Evolutionary conservation across 2,888 invertebrate species (phyloP).

Genomic region (Ophion costatus): DNA sequence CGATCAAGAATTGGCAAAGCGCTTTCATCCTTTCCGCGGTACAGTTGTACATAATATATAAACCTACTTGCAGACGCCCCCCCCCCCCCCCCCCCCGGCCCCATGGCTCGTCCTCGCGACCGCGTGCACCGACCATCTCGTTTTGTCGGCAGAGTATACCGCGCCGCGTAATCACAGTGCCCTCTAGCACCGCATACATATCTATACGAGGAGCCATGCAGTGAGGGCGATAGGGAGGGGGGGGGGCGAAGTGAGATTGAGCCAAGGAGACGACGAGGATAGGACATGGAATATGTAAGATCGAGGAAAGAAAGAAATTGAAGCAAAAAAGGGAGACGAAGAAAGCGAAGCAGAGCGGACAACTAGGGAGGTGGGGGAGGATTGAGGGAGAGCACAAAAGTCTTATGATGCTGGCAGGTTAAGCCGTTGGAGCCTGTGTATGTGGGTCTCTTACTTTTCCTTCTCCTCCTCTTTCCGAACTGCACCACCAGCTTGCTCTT

Average conservation of each 20-base stretch:
- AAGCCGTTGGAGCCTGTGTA: slow-evolving; percentile 58
- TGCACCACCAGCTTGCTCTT: slow-evolving; percentile 5
- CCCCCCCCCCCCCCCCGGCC: slow-evolving; percentile 37
- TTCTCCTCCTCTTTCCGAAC: slow-evolving; percentile 27
- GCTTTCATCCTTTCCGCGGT: no score
- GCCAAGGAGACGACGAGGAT: slow-evolving; percentile 51
- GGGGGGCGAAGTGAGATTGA: slow-evolving; percentile 57
- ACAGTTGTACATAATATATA: background rate
- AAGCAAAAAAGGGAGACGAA: slow-evolving; percentile 42
- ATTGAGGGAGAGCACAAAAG: slow-evolving; percentile 32
- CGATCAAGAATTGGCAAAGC: no score
- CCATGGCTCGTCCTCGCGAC: slow-evolving; percentile 10
- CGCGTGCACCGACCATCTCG: slow-evolving; percentile 72
- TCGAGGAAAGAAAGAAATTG: slow-evolving; percentile 56
- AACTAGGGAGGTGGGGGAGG: slow-evolving; percentile 45
- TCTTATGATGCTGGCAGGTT: slow-evolving; percentile 47
- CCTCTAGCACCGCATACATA: slow-evolving; percentile 75
- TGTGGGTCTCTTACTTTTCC: slow-evolving; percentile 38
- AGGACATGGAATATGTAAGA: slow-evolving; percentile 47
- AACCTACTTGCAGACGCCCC: slow-evolving; percentile 13
- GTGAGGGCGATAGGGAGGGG: slow-evolving; percentile 64
- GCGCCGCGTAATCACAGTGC: slow-evolving; percentile 82
- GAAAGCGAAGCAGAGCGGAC: slow-evolving; percentile 55
- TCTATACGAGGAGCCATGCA: slow-evolving; percentile 10
- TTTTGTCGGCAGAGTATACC: slow-evolving; percentile 80